A percentile compares a stretch with the other conserved stretches of the same genome.
Conservation (phyloP, 2,113 vertebrate genomes). For the Charina bottae region DNA sequence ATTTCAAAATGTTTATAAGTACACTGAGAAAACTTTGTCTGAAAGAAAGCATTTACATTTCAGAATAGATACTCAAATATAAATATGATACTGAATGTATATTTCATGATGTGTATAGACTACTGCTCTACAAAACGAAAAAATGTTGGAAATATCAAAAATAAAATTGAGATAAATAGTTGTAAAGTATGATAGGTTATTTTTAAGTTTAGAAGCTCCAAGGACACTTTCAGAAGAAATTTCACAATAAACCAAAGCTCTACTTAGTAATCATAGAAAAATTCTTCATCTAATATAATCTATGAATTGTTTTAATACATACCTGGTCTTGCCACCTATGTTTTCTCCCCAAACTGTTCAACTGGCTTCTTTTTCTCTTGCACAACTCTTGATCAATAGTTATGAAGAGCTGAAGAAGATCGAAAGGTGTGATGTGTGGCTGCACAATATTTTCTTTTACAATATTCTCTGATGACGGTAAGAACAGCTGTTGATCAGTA, state of each 20-base stretch:
- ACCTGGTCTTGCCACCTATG: slow-evolving; percentile 79
- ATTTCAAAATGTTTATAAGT: not conserved
- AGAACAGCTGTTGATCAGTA: slow-evolving; percentile 47
- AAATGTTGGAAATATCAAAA: not conserved
- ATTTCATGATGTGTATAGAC: not conserved
- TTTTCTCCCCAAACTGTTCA: slow-evolving; percentile 83
- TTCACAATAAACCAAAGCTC: not conserved
- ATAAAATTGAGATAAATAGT: not conserved
- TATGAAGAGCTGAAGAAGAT: slow-evolving; percentile 50
- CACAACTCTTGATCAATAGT: slow-evolving; percentile 70
- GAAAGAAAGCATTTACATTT: not conserved
- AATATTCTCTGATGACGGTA: slow-evolving; percentile 49
- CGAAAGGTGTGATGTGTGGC: slow-evolving; percentile 34
- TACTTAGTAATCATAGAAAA: not conserved
- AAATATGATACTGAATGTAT: not conserved
- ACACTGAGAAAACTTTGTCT: not conserved
- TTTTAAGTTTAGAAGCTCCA: not conserved
- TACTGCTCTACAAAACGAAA: not conserved
- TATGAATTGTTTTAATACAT: slow-evolving; percentile 39
- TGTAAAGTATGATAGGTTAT: not conserved
- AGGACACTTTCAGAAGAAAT: not conserved
- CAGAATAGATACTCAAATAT: not conserved
- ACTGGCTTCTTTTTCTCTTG: slow-evolving; percentile 82
- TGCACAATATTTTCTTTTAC: slow-evolving; percentile 55
- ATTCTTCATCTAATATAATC: not conserved